These are phyloP conservation scores for Apocheima hispidaria DNA, from an alignment of 2,888 invertebrate species.

Conservation along the genomic window DNA sequence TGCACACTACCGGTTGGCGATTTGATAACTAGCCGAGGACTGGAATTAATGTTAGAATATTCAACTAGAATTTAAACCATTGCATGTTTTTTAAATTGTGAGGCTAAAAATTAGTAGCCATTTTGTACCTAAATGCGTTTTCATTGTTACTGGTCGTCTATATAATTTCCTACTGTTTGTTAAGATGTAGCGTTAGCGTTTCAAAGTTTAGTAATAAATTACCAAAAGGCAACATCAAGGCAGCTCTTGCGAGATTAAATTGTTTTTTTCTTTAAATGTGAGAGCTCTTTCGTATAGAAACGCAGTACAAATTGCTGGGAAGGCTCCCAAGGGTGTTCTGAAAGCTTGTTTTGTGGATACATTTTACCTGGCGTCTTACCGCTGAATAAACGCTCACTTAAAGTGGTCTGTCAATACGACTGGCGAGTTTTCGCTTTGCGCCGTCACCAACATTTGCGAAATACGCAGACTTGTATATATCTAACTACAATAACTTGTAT, in stretches of 20 bases:
- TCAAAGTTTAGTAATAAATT: constrained; percentile 41
- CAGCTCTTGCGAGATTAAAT: constrained; percentile 49
- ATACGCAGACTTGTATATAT: constrained; percentile 39
- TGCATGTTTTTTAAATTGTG: no score
- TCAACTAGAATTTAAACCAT: no score
- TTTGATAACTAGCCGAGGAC: no score
- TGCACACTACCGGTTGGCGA: no score
- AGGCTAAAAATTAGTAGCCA: no score
- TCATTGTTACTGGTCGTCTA: not conserved
- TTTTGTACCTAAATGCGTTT: no score
- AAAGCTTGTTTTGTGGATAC: constrained; percentile 55
- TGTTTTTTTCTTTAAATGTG: constrained; percentile 52
- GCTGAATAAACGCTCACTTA: constrained; percentile 62
- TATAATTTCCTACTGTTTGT: not conserved
- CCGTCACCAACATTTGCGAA: constrained; percentile 41
- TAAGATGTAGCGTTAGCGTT: constrained; percentile 11
- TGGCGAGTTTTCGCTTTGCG: constrained; percentile 65
- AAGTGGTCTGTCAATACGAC: constrained; percentile 74
- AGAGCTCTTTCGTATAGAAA: constrained; percentile 52
- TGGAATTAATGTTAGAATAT: no score
- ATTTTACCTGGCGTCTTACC: constrained; percentile 59
- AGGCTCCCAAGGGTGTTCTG: constrained; percentile 57
- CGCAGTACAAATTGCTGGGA: constrained; percentile 52
- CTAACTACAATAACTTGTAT: not conserved
- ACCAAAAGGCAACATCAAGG: constrained; percentile 51